Base-by-base conservation (phyloP, 2,797 vertebrate genomes). In the Sarcophilus harrisii region DNA sequence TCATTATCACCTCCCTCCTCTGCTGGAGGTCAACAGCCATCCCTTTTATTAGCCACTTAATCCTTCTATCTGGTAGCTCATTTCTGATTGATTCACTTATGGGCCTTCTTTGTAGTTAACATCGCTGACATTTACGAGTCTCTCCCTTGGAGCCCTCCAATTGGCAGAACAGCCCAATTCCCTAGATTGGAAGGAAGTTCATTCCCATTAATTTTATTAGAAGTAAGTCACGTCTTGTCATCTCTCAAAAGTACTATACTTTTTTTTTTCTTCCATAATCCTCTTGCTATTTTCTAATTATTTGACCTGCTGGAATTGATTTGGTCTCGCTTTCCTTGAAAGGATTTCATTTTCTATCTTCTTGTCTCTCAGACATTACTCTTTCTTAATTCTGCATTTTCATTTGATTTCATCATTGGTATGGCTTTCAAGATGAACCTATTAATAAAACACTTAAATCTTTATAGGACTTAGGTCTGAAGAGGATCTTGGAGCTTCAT, bases 41-140 rank as follows among this genome's bases (percentile, higher is more conserved):
- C 98, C 98, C 98, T 98, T 98, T 99, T 98, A 99, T 99, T 98
- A 98, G 98, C 97, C 97, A 98, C 98, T 99, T 99, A 99, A 98
- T 99, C 98, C 98, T 98, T 98, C 98, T 98, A 97, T 98, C 98
- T 98, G 97, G 96, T 97, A 98, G 97, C 98, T 98, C 97, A 94
- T 16, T 97, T 97, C 97, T 96, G 98, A 99, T 98, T 98, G 98
- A 99, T 98, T 98, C 98, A 97, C 97, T 98, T 97, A 97, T 97
- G 97, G 58, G 95, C 95, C 95, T 98, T 98, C 97, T 98, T 97
- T 97, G 96, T 96, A 96, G 98, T 97, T 98, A 98, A 98, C 98
- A 98, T 98, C 98, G 97, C 98, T 98, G 98, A 98, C 98, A 98
- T 98, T 98, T 98, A 96, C 96, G 95, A 96, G 97, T 98, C 96